phyloP scores from a whole-genome alignment of 2,888 invertebrate genomes.

The Azorinus chamasolen region DNA sequence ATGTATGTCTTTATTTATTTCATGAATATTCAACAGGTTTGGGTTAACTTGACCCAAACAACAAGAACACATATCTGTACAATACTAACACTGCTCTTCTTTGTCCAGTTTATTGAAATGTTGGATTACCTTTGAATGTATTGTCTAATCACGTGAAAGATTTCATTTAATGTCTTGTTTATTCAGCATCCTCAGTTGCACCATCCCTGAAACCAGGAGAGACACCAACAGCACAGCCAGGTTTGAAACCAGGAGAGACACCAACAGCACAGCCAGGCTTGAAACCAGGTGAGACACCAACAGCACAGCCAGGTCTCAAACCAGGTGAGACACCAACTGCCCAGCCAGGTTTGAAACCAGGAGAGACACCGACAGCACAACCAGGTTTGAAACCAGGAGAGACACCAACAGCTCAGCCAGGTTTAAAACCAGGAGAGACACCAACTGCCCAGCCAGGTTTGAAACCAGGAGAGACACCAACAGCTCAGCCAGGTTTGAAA shows the following conservation, averaged over 20 bases:
- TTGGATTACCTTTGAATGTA: no score
- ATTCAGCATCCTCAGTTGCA: no score
- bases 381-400: constrained; percentile 40
- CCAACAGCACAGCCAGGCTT: constrained; percentile 51
- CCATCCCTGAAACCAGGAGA: constrained; percentile 20
- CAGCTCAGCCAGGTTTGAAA: constrained; percentile 36
- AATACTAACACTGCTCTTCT: no score
- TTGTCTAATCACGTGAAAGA: no score
- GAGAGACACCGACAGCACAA: constrained; percentile 45
- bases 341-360: constrained; percentile 27
- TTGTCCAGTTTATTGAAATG: no score
- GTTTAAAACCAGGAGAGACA: constrained; percentile 31
- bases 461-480: constrained; percentile 41
- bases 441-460: constrained; percentile 51
- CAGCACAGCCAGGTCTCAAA: constrained; percentile 31
- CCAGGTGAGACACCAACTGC: constrained; percentile 41
- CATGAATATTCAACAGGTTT: no score
- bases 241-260: constrained; percentile 32
- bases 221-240: constrained; percentile 41
- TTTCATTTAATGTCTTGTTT: no score
- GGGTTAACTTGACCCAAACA: no score
- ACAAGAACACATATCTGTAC: no score
- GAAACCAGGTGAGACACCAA: constrained; percentile 43
- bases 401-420: constrained; percentile 54
- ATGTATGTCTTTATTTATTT: no score